phyloP scores from a whole-genome alignment of 2,113 vertebrate species.

The Trogon surrucura region DNA sequence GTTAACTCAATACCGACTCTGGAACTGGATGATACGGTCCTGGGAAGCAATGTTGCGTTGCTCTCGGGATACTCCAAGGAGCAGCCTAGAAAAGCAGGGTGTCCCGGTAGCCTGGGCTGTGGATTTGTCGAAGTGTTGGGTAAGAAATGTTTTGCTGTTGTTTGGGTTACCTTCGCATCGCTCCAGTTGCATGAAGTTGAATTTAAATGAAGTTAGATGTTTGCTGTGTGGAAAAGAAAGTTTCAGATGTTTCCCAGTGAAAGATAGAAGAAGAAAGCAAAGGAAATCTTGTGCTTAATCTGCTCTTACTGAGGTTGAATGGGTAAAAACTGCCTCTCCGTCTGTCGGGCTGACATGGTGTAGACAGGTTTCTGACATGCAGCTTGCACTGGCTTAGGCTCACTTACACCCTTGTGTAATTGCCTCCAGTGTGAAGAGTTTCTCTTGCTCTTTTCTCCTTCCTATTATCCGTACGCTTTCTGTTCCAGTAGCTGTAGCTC shows the following conservation, averaged over 20 bases:
- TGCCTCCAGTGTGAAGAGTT: not conserved
- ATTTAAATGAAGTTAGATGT: not conserved
- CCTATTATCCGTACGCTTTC: fast-evolving
- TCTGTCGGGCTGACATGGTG: not conserved
- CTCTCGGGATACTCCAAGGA: not conserved
- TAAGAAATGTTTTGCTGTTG: not conserved
- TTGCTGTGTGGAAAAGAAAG: not conserved
- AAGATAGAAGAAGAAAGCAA: not conserved
- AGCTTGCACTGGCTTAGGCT: not conserved
- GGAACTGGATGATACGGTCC: not conserved
- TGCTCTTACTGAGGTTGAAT: not conserved
- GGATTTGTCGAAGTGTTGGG: not conserved
- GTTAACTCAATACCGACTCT: not conserved
- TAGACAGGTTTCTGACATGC: not conserved
- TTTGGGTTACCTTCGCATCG: fast-evolving
- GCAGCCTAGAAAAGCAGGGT: not conserved
- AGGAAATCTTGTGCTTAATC: not conserved
- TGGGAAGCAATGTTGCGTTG: not conserved
- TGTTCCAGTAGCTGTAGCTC: not conserved
- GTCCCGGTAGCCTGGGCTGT: fast-evolving
- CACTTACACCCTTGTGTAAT: not conserved
- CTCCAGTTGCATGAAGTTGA: not conserved
- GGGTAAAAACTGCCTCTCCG: not conserved
- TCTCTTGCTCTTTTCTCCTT: not conserved
- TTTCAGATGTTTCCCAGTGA: not conserved